Conservation (phyloP, 2,113 vertebrate species). For the Equus przewalskii region DNA sequence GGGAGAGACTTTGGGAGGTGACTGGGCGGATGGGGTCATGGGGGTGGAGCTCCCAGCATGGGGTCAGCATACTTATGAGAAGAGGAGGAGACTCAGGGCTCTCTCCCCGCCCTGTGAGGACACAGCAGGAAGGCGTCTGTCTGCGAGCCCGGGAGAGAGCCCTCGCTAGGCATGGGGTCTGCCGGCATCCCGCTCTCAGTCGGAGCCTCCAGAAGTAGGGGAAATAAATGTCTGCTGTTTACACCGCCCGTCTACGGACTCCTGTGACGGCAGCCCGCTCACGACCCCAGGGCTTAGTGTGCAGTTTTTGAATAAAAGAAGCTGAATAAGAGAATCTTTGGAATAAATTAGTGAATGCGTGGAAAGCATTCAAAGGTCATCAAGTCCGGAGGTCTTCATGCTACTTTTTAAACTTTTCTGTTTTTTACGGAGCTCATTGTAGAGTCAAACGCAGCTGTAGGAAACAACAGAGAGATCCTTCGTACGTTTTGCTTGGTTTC, state of each 20-base stretch:
- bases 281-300: neutral
- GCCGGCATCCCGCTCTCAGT: neutral
- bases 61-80: neutral
- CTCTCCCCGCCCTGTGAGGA: neutral
- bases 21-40: neutral
- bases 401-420: neutral
- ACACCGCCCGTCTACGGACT: fast-evolving
- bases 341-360: neutral
- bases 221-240: neutral
- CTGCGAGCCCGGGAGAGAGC: no score
- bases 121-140: no score
- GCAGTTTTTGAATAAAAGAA: neutral
- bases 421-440: neutral
- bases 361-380: neutral
- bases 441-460: neutral
- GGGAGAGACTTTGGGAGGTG: neutral
- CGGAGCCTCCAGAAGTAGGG: neutral
- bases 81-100: neutral
- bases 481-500: neutral
- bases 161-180: neutral
- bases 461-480: neutral
- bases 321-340: neutral
- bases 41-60: neutral
- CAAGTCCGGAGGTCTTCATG: neutral
- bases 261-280: neutral